Base-by-base conservation (phyloP, 2,113 vertebrate genomes). In the Bos indicus region DNA sequence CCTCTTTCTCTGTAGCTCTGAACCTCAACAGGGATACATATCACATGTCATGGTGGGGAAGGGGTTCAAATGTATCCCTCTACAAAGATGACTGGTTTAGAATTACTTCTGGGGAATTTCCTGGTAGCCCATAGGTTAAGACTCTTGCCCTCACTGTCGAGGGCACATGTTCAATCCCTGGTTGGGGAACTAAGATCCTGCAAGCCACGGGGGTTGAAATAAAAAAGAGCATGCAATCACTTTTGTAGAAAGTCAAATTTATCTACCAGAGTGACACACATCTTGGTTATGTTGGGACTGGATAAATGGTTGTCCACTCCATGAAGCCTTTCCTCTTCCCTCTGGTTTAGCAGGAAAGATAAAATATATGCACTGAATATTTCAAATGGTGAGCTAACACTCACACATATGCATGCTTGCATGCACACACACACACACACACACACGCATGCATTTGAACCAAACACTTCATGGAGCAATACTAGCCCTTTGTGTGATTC, bases 11-110 rank as follows among this genome's bases (percentile, higher is more conserved):
- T 57, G 23, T 5, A 88, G 7, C 6, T 28, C 62, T 43, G 77
- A 85, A 11, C 16, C 28, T 7, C 6, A 51, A 36, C 11, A 43
- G 33, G 59, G 16, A 93, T 93, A 82, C 1, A 86, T 67, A 91
- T 77, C 30, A 56, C 23, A 92, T 12, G 43, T n/a, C 19, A 21
- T n/a, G 48, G 25, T 19, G 4, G 30, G 7, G 5, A 6, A 77
- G 48, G 33, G 21, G 23, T 60, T 95, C 23, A 85, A 36, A 21
- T 64, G 3, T 12, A 51, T 82, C 48, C 19, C 48, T 85, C 52
- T 91, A 33, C 90, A 93, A 93, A 91, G 48, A 81, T 21, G 74
- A 92, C 19, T 86, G 59, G 52, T 51, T 92, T 57, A 64, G 26
- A 88, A 91, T 94, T 0, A 1, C 9, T 84, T 48, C 33, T 93